These are phyloP conservation scores for Lithobates sylvaticus DNA, from an alignment of 2,797 vertebrate genomes.

Conservation along the genomic window DNA sequence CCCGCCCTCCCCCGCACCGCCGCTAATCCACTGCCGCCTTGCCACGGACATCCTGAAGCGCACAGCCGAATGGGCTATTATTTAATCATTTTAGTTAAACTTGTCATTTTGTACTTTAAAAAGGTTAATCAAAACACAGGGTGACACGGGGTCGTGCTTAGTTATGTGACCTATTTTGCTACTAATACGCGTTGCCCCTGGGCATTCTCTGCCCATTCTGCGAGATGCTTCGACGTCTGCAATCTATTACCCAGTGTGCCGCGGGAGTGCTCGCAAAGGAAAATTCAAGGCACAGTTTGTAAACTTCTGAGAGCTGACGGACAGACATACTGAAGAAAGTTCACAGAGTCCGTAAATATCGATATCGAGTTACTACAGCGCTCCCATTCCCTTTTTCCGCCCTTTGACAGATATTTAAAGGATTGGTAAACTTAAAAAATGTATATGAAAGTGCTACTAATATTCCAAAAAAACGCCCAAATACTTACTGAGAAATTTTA, in stretches of 20 bases:
- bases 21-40: slow-evolving; percentile 7
- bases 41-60: not conserved
- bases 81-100: slow-evolving; percentile 52
- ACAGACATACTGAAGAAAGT: not conserved
- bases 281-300: not conserved
- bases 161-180: slow-evolving; percentile 46
- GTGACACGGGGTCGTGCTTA: slow-evolving; percentile 37
- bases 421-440: too few relatives aligned
- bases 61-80: slow-evolving; percentile 10
- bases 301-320: not conserved
- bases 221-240: slow-evolving; percentile 18
- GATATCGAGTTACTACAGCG: not conserved
- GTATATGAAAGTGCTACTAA: too few relatives aligned
- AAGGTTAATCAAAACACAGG: slow-evolving; percentile 46
- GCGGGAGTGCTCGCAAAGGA: not conserved
- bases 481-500: too few relatives aligned
- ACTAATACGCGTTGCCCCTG: slow-evolving; percentile 22
- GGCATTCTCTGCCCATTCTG: slow-evolving; percentile 28
- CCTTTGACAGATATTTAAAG: too few relatives aligned
- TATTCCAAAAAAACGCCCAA: too few relatives aligned
- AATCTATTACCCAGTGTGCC: slow-evolving; percentile 25
- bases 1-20: not conserved
- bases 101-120: slow-evolving; percentile 47
- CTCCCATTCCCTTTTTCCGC: too few relatives aligned
- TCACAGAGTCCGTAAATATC: slow-evolving; percentile 1